These are phyloP conservation scores for Vulpes ferrilata DNA, from an alignment of 2,113 vertebrate species.

Conservation along the genomic window DNA sequence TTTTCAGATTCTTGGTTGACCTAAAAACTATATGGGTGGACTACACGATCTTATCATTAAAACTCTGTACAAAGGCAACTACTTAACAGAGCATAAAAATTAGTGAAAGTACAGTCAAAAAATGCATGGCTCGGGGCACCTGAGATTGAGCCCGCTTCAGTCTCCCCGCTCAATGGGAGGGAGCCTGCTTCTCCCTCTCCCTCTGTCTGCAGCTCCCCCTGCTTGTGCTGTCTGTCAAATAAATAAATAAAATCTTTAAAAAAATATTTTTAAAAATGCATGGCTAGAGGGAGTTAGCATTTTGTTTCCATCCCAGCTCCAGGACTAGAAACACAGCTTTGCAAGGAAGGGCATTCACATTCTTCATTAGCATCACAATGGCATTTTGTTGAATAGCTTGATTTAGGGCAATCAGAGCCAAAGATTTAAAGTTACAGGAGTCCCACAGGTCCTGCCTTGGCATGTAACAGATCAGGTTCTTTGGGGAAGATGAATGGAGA, in stretches of 20 bases:
- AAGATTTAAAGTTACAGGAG: background rate
- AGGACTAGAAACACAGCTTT: constrained; percentile 49
- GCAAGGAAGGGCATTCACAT: background rate
- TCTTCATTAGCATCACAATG: constrained; percentile 31
- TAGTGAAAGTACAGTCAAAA: background rate
- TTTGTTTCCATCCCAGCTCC: background rate
- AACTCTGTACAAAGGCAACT: background rate
- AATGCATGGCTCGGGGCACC: background rate
- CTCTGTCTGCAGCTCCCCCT: too few relatives aligned
- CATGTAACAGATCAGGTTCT: background rate
- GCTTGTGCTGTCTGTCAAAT: too few relatives aligned
- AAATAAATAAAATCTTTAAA: too few relatives aligned
- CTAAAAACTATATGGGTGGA: background rate
- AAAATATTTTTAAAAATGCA: background rate
- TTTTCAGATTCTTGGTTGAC: background rate
- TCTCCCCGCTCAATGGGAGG: too few relatives aligned
- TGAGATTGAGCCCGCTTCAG: too few relatives aligned
- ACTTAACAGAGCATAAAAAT: background rate
- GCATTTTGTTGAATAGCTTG: constrained; percentile 43
- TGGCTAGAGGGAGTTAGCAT: background rate
- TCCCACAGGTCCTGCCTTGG: background rate
- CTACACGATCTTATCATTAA: background rate
- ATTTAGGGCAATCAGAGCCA: constrained; percentile 16
- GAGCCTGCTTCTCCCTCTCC: too few relatives aligned
- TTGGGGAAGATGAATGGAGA: background rate